Base-by-base conservation (phyloP, 1,140 invertebrate genomes). In the Panulirus ornatus region DNA sequence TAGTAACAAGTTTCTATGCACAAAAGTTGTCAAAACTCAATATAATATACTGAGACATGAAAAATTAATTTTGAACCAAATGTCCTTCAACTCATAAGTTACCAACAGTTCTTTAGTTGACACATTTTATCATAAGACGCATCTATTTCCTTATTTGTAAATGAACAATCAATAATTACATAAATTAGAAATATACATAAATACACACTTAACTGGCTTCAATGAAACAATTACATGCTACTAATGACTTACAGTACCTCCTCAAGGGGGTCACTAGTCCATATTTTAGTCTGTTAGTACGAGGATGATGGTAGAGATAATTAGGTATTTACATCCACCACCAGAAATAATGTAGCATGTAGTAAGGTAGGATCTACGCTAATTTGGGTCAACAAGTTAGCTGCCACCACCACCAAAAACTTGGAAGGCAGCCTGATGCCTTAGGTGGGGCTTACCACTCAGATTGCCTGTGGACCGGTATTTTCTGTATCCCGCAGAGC, bases 391-490 rank as follows among this genome's bases (percentile, higher is more conserved):
- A 84, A 83, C 54, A 36, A 73, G 30, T 84, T 84, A 84, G 83
- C 83, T 40, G 73, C 73, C 85, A 87, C 85, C 85, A 87, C 85
- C 85, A 87, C 85, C 85, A 87, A 58, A 63, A 66, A 87, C 51
- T 78, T 27, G 85, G 47, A 73, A 58, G 85, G 70, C 66, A 22
- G 30, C 51, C 42, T 51, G 73, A 51, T 82, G 51, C 76, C 36
- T 63, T 16, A 40, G 78, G 88, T 73, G 88, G 81, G 89, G 81
- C 91, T 92, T 91, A 92, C 91, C 91, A 91, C 88, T 90, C 54
- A 92, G 86, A 73, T 92, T 92, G 83, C 91, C 91, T 44, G 91
- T 92, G 51, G 91, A 92, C 38, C 91, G 91, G 73, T 92, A 92
- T 44, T 88, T 87, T 85, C 86, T 91, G 81, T 83, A 84, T 66